Conservation (phyloP, 2,797 vertebrate genomes). For the Diplodus puntazzo region DNA sequence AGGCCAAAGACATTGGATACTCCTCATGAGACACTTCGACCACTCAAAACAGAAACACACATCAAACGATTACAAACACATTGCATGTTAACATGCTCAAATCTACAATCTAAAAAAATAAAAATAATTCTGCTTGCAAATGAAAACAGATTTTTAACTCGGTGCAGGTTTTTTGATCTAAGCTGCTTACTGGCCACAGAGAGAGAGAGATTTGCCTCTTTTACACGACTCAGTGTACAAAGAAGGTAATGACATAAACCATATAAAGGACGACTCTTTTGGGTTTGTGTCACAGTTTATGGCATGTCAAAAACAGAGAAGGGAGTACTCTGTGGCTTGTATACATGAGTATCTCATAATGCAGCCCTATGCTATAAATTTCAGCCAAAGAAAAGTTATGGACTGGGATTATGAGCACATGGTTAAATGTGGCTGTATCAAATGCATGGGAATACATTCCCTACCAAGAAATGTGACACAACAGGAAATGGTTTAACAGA, state of each 20-base stretch:
- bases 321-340: constrained; percentile 59
- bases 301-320: constrained; percentile 71
- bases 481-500: constrained; percentile 88
- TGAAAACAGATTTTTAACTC: constrained; percentile 19
- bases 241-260: constrained; percentile 63
- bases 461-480: constrained; percentile 88
- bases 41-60: constrained; percentile 14
- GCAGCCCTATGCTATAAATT: constrained; percentile 74
- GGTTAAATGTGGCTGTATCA: constrained; percentile 84
- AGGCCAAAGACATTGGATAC: constrained; percentile 43
- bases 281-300: constrained; percentile 76
- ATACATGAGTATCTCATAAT: constrained; percentile 77
- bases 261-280: constrained; percentile 68
- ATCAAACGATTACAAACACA: constrained; percentile 26
- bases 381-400: constrained; percentile 76
- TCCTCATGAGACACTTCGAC: constrained; percentile 35
- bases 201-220: constrained; percentile 38
- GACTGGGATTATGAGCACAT: constrained; percentile 72
- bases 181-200: constrained; percentile 37
- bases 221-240: constrained; percentile 47
- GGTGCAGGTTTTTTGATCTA: neutral
- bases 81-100: constrained; percentile 2
- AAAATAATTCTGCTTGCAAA: constrained; percentile 10
- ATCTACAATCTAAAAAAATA: neutral
- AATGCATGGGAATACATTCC: constrained; percentile 84